Evolutionary conservation across 1,140 invertebrate species (phyloP), one percentile per base, ranked within the genome.

Genomic region (Drosophila varians): DNA sequence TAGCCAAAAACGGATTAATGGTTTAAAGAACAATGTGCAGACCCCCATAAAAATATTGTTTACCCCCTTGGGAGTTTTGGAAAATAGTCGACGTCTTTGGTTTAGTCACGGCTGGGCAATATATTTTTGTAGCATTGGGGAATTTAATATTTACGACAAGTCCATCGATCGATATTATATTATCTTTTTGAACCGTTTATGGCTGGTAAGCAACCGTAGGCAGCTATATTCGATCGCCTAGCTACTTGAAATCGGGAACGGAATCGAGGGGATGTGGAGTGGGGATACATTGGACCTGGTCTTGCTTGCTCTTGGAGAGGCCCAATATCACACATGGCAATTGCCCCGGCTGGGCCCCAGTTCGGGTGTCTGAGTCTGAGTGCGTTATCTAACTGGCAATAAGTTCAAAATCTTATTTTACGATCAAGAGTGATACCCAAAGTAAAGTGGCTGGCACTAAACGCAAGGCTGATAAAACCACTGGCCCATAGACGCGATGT

Each of bases 331-430:
- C 51, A 73, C 38, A 28, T 8, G 51, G 28, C 49, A 48, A 56
- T 45, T 65, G 42, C 40, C 53, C 40, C 49, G 47, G 38, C 34
- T 38, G 34, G 34, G 6, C 26, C 18, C 0, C 16, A 2, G 42
- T 55, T 28, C 38, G 48, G 46, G 31, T 47, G 64, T 71, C 53
- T 72, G 58, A 68, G 64, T 71, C 53, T 72, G 58, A 68, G 79
- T 55, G 49, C 75, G 82, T 87, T 87, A 87, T 87, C 82, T 82
- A 64, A 43, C 56, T 31, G 60, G 76, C 68, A 70, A 86, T 83
- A 82, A 87, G 77, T 88, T 77, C 57, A 87, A 87, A 87, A 87
- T 87, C 82, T 88, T 87, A 87, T 87, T 87, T 87, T 87, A 87
- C 77, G 82, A 87, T 87, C 86, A 66, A 42, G 28, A 74, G 72